Evolutionary conservation across 37 sponge, comb jelly and placozoan species (phyloP), one percentile per base, ranked within the genome.

Genomic region (Beroe forskalii): DNA sequence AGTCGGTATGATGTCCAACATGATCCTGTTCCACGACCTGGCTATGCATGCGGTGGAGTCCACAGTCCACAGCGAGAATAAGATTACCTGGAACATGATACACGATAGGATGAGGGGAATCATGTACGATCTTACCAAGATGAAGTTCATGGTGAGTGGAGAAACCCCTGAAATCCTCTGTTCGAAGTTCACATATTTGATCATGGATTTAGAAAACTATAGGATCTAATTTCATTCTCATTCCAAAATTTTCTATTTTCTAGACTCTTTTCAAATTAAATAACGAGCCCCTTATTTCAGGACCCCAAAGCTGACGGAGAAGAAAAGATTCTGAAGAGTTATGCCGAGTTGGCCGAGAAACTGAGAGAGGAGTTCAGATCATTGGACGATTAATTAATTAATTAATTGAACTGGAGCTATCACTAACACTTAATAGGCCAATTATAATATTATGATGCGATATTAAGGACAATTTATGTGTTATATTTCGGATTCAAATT

Each of bases 121-220:
- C 37, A 92, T 97, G 67, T 93, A 95, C 92, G 93, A 94, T 42
- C 92, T 97, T 32, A 93, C 94, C 14, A 93, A 96, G 66, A 97
- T 97, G 99, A 97, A 97, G 90, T 97, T 96, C 91, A 93, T 76
- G 93, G 97, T 96, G 41, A 61, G 93, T 48, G n/a, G n/a, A n/a
- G n/a, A n/a, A n/a, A n/a, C n/a, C n/a, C n/a, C n/a, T n/a, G n/a
- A n/a, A n/a, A n/a, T n/a, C n/a, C n/a, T n/a, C n/a, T n/a, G n/a
- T n/a, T n/a, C n/a, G n/a, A n/a, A n/a, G n/a, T n/a, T n/a, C n/a
- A n/a, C n/a, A n/a, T n/a, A n/a, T n/a, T n/a, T n/a, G n/a, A n/a
- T n/a, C n/a, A n/a, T n/a, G n/a, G n/a, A n/a, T n/a, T n/a, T n/a
- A n/a, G n/a, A n/a, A n/a, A n/a, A n/a, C n/a, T n/a, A n/a, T n/a